Evolutionary conservation across 2,113 vertebrate genomes (phyloP), one percentile per base, ranked within the genome.

Genomic region (Chauna torquata): DNA sequence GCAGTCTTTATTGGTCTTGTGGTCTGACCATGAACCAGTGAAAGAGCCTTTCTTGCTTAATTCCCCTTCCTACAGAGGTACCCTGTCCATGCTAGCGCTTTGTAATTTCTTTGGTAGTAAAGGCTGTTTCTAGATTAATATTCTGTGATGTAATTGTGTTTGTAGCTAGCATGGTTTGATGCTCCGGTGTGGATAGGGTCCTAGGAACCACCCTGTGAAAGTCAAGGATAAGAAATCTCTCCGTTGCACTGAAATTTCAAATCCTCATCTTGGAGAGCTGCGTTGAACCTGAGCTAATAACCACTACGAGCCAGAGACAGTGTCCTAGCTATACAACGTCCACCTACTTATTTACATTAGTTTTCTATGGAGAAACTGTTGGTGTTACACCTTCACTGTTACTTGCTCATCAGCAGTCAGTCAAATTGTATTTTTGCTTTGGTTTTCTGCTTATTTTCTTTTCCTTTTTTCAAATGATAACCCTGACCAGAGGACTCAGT

Each of bases 161-260:
- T 90, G 93, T 96, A 97, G 91, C 91, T 96, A 97, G 94, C 97
- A 97, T 96, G 95, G 96, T 93, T 95, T 90, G 89, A 96, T 94
- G 94, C 94, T 96, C 94, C 38, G 4, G 95, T 90, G 71, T 96
- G 92, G 95, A 93, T 40, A 97, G 94, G 92, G 94, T 95, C 91
- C 81, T 90, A 91, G 62, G 71, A 96, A 86, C 62, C 78, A 88
- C 84, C n/a, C 12, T 2, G 54, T 91, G 82, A 91, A 88, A 94
- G 64, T 95, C 84, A 86, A 91, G 59, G 71, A 49, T 75, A 92
- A 94, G 95, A 95, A 96, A 96, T 81, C 94, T 97, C 95, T 97
- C 95, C 89, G 0, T 93, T 94, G 96, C 96, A 97, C 97, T 97
- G 93, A 97, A 79, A 66, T 93, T 95, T 96, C 87, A 95, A 86